Base-by-base conservation (phyloP, 2,888 invertebrate genomes). In the Hipparchia sbordonii region DNA sequence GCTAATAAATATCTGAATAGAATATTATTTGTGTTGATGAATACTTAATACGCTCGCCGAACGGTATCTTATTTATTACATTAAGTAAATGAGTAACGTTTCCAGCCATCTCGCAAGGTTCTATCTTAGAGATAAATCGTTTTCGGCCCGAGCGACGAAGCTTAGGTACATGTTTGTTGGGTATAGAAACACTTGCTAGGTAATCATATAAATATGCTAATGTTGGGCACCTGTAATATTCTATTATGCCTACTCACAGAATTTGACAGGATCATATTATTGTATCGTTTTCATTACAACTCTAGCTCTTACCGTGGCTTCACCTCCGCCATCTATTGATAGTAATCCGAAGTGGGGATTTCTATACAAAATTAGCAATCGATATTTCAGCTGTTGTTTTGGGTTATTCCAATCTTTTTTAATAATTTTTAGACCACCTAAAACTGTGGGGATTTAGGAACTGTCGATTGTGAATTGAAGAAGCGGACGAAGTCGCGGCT, bases 91-190 rank as follows among this genome's bases (percentile, higher is more conserved):
- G 65, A 65, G 51, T 6, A 33, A 33, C 52, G 7, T 52, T 33
- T 51, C 65, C 52, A 7, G 65, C 65, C 33, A 52, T 33, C 65
- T 52, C 12, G 52, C 52, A 65, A 65, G 33, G 51, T 52, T 2
- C 52, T 52, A 65, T 52, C 52, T 65, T 65, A 12, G 33, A 62
- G 52, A 52, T 65, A 52, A 65, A 65, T 65, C 52, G 23, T 65
- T 65, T 65, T 52, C 6, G 52, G 65, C 65, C 12, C 10, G 23
- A 33, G 23, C 13, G 48, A 52, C 52, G 51, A 12, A 12, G 33
- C 33, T 39, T n/a, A 51, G 51, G 6, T 12, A 52, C 51, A 10
- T 52, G n/a, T 33, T 65, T 52, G 33, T 65, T 33, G 46, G 13
- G 62, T 48, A 52, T 6, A 52, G 13, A 63, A n/a, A 23, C 8